phyloP scores from a whole-genome alignment of 2,888 invertebrate species.

The Pseudococcus longispinus region DNA sequence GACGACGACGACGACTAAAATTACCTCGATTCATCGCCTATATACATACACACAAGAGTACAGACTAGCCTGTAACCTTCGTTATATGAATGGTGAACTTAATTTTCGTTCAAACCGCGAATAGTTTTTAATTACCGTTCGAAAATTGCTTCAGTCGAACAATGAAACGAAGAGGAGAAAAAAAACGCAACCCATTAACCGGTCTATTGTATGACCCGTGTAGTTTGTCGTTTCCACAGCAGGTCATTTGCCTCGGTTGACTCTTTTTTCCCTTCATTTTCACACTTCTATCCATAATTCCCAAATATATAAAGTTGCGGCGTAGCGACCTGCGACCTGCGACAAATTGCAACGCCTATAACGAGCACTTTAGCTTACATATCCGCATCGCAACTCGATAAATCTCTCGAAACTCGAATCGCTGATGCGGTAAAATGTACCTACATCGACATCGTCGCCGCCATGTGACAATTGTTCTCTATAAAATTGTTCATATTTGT shows the following conservation, averaged over 20 bases:
- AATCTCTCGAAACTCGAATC: not conserved
- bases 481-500: not conserved
- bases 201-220: conserved; percentile 34
- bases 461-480: not conserved
- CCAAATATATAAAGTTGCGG: not conserved
- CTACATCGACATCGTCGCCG: not conserved
- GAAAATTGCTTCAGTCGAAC: conserved; percentile 33
- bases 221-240: conserved; percentile 21
- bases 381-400: conserved; percentile 7
- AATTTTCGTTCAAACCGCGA: conserved; percentile 40
- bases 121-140: conserved; percentile 46
- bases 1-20: conserved; percentile 16
- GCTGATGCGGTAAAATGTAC: not conserved
- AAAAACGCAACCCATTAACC: conserved; percentile 46
- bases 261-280: not conserved
- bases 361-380: not conserved
- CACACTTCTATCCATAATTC: not conserved
- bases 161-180: conserved; percentile 8
- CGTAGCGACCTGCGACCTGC: not conserved
- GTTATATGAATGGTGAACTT: conserved; percentile 22
- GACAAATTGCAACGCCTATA: conserved; percentile 2
- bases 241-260: conserved; percentile 33
- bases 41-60: not conserved
- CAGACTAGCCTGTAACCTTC: conserved; percentile 39
- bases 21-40: conserved; percentile 1